Percentiles rank a stretch among this genome's conserved stretches.
phyloP scores from a whole-genome alignment of 2,797 vertebrate species.

The Danio tinwini region DNA sequence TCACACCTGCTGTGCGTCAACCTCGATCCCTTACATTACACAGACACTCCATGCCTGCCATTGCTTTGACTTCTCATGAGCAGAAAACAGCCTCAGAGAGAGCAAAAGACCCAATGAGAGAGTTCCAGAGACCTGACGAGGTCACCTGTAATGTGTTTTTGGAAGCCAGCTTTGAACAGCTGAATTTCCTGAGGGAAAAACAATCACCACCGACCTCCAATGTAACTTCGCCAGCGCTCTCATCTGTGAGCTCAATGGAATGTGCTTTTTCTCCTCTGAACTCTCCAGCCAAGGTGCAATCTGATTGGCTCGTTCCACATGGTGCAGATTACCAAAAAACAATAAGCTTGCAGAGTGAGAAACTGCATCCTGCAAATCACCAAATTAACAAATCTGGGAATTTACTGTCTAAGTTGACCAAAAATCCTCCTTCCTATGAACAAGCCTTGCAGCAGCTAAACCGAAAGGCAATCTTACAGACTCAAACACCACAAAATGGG shows the following conservation, averaged over 20 bases:
- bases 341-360: slow-evolving; percentile 79
- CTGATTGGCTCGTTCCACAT: slow-evolving; percentile 63
- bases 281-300: slow-evolving; percentile 63
- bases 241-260: slow-evolving; percentile 89
- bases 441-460: slow-evolving; percentile 68
- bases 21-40: slow-evolving; percentile 76
- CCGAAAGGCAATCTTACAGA: not conserved
- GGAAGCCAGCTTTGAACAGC: slow-evolving; percentile 67
- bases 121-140: not conserved
- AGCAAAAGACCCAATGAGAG: slow-evolving; percentile 77
- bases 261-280: slow-evolving; percentile 83
- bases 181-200: slow-evolving; percentile 67
- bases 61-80: slow-evolving; percentile 58
- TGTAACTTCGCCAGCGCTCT: slow-evolving; percentile 87
- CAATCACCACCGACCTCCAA: slow-evolving; percentile 81
- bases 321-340: slow-evolving; percentile 76
- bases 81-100: slow-evolving; percentile 76
- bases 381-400: slow-evolving; percentile 52
- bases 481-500: not conserved
- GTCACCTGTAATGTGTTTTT: slow-evolving; percentile 67
- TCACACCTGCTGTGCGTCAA: slow-evolving; percentile 1
- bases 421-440: slow-evolving; percentile 72
- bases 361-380: slow-evolving; percentile 71
- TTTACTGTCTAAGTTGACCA: slow-evolving; percentile 37
- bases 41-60: slow-evolving; percentile 85